A percentile compares a stretch with the other conserved stretches of the same genome.
Evolutionary conservation across 2,797 vertebrate species (phyloP).

Genomic region (Salmo trutta): DNA sequence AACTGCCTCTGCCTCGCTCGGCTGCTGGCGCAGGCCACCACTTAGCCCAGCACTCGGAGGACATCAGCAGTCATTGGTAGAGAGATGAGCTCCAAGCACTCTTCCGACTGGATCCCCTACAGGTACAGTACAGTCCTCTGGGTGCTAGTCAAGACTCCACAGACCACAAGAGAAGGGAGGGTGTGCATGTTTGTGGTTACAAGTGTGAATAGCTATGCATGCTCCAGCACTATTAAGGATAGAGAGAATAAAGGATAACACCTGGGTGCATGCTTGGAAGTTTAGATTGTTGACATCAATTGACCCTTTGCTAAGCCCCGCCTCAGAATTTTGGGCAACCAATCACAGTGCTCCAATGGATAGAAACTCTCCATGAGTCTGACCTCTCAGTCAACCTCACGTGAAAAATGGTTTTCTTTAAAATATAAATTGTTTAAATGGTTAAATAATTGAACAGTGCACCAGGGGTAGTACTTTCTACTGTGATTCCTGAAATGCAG

Average conservation of each 20-base stretch:
- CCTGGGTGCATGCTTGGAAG: background rate
- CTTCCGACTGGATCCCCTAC: constrained; percentile 98
- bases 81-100: constrained; percentile 96
- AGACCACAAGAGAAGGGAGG: background rate
- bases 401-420: too few species aligned
- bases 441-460: too few species aligned
- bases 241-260: background rate
- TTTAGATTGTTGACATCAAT: background rate
- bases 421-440: too few species aligned
- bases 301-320: too few species aligned
- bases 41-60: constrained; percentile 62
- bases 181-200: constrained; percentile 9
- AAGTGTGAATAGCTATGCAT: background rate
- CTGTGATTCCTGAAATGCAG: too few species aligned
- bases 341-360: too few species aligned
- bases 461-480: too few species aligned
- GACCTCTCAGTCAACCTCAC: too few species aligned
- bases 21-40: constrained; percentile 64
- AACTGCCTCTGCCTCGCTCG: constrained; percentile 1
- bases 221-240: background rate
- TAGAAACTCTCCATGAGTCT: too few species aligned
- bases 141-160: background rate
- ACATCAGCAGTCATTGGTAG: constrained; percentile 63
- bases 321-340: too few species aligned
- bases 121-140: constrained; percentile 77